These are phyloP conservation scores for Atherinomorus stipes DNA, from an alignment of 2,113 vertebrate genomes.

Conservation along the genomic window DNA sequence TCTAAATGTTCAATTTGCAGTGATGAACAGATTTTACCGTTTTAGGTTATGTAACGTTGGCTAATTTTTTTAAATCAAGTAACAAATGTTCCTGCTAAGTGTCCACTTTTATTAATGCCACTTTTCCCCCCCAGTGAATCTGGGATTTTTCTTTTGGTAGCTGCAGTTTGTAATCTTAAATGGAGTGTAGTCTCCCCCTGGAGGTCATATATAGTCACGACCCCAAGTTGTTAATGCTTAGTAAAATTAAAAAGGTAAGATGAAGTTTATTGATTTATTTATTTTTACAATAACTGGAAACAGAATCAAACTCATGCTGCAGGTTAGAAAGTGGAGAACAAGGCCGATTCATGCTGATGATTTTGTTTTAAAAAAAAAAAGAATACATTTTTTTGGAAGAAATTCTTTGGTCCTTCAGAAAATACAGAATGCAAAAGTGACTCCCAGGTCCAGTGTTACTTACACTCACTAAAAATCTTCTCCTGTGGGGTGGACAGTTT, in stretches of 20 bases:
- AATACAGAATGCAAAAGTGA: background rate
- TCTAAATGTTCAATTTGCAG: no score
- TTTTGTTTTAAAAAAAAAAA: no score
- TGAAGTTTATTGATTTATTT: no score
- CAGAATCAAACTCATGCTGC: background rate
- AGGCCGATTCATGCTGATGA: no score
- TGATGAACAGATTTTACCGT: background rate
- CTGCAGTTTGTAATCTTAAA: no score
- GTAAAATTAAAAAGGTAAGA: background rate
- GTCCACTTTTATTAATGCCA: no score
- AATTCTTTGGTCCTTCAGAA: no score
- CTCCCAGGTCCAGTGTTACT: background rate
- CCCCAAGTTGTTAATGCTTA: background rate
- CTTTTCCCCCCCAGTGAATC: background rate
- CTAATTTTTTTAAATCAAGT: background rate
- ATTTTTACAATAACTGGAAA: background rate
- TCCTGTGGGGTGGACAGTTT: no score
- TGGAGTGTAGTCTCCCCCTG: background rate
- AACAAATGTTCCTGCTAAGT: background rate
- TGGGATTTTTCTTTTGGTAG: background rate
- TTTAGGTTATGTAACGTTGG: background rate
- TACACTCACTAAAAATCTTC: no score
- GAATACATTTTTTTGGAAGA: no score
- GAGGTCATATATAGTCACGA: background rate
- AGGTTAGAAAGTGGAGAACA: background rate